A percentile compares a stretch with the other conserved stretches of the same genome.
These are phyloP conservation scores for Crotalus horridus DNA, from an alignment of 2,113 vertebrate species.

Conservation along the genomic window DNA sequence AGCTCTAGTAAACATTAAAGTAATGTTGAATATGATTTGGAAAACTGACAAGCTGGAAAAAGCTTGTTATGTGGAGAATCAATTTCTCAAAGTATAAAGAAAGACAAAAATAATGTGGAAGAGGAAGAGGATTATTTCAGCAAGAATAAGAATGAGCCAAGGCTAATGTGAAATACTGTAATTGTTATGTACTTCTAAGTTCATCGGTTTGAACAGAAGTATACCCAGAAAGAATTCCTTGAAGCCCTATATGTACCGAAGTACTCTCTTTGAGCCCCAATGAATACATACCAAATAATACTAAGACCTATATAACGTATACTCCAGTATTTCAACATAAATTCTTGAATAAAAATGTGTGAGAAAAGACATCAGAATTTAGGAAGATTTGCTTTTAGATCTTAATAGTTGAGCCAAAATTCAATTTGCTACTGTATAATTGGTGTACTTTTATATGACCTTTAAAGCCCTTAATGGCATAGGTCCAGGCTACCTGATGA, in stretches of 20 bases:
- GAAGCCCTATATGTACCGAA: not conserved
- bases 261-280: not conserved
- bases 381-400: not conserved
- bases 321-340: not conserved
- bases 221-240: not conserved
- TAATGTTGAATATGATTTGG: constrained; percentile 14
- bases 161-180: not conserved
- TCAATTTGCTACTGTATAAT: not conserved
- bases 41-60: constrained; percentile 22
- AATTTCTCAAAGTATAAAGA: constrained; percentile 16
- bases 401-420: fast-evolving
- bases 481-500: not conserved
- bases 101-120: constrained; percentile 30
- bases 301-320: not conserved
- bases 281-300: not conserved
- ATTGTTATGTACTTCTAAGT: constrained; percentile 1
- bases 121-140: constrained; percentile 19
- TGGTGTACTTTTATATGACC: not conserved
- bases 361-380: not conserved
- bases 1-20: constrained; percentile 42
- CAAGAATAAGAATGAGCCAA: not conserved
- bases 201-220: constrained; percentile 24
- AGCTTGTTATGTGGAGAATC: constrained; percentile 42
- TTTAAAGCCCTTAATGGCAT: not conserved
- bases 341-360: not conserved